Evolutionary conservation across 2,888 invertebrate species (phyloP).

Genomic region (Nymphalis c-album): DNA sequence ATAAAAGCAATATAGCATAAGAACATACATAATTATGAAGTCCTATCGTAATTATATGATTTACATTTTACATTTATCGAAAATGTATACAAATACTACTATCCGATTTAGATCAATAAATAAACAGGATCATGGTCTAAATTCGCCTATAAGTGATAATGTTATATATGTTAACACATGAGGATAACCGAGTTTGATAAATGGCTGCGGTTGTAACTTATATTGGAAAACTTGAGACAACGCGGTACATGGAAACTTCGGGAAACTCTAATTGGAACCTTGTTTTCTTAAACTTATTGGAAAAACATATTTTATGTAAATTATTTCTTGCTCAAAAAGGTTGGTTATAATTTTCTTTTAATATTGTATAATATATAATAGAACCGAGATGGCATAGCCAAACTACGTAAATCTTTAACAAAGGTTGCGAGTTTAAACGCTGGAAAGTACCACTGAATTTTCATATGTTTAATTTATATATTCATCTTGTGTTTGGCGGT

Average conservation of each 20-base stretch:
- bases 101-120: neutral
- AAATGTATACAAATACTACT: neutral
- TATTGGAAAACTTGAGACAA: conserved; percentile 43
- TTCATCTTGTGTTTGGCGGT: too few relatives aligned
- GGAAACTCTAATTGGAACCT: conserved; percentile 29
- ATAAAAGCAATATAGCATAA: too few relatives aligned
- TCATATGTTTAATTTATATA: too few relatives aligned
- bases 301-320: neutral
- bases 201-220: conserved; percentile 38
- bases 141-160: conserved; percentile 13
- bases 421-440: too few relatives aligned
- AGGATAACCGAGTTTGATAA: conserved; percentile 34
- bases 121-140: conserved; percentile 15
- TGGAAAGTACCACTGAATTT: too few relatives aligned
- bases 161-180: conserved; percentile 27
- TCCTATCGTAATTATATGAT: too few relatives aligned
- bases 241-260: conserved; percentile 28
- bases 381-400: too few relatives aligned
- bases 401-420: too few relatives aligned
- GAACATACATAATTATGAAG: too few relatives aligned
- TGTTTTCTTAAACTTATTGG: conserved; percentile 20
- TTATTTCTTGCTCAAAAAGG: neutral
- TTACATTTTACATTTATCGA: too few relatives aligned
- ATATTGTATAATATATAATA: too few relatives aligned
- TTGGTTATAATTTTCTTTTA: neutral